Base-by-base conservation (phyloP, 2,888 invertebrate genomes). In the Hirtodrosophila cameraria region DNA sequence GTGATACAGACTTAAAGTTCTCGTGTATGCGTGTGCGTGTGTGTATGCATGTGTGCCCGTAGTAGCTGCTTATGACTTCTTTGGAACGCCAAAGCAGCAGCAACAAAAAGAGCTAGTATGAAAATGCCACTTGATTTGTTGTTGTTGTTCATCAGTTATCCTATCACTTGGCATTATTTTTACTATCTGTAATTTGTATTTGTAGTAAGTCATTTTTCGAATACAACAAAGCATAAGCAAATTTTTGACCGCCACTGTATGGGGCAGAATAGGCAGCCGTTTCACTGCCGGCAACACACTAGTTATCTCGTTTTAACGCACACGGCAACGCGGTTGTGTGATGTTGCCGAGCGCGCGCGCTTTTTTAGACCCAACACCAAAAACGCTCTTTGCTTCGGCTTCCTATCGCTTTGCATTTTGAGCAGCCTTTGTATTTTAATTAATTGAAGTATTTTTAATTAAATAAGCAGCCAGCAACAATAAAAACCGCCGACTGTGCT, bases 391-490 rank as follows among this genome's bases (percentile, higher is more conserved):
- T 45, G 25, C 23, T 18, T n/a, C n/a, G n/a, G n/a, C 28, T 46
- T 39, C 35, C 58, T 41, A 52, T 20, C 35, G 38, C 25, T 71
- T 58, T 69, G 53, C 62, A 62, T 86, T 77, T 73, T 42, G 35
- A 59, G 18, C 23, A 54, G 52, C 49, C 25, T n/a, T 28, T 58
- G 52, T 57, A 53, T 84, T 85, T 63, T 55, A 82, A 82, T 87
- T 86, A 79, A 84, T 86, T 83, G 62, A 68, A 86, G 84, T 76
- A 81, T 87, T 84, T 78, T 87, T 82, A 85, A 87, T 80, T 82
- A 85, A 85, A 78, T 73, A 76, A 72, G 46, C 73, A 68, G 58
- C 41, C 42, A 80, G 42, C 58, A 68, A 66, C 62, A 84, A 81
- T 61, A 81, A 35, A 81, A 57, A n/a, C 61, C 35, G 53, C 62